A percentile compares a stretch with the other conserved stretches of the same genome.
Conservation (phyloP, 1,140 invertebrate genomes). For the Calosoma granatense region DNA sequence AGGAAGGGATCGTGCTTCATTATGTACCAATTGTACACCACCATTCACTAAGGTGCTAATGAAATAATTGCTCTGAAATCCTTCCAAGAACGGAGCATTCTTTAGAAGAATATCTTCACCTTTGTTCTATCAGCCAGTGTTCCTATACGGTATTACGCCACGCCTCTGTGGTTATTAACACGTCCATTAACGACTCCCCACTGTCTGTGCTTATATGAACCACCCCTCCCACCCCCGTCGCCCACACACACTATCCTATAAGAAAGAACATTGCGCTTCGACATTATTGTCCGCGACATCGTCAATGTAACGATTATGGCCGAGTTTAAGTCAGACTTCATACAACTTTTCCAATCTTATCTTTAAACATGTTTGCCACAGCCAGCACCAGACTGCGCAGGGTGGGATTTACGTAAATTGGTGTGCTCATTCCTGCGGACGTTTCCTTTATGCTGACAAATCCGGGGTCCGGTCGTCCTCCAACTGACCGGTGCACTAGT, state of each 20-base stretch:
- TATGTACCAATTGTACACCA: no score
- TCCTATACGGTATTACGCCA: no score
- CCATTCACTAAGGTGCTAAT: no score
- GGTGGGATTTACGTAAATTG: constrained; percentile 42
- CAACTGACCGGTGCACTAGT: constrained; percentile 15
- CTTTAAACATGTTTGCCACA: constrained; percentile 32
- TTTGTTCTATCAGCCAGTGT: no score
- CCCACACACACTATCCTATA: no score
- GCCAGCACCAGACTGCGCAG: neutral
- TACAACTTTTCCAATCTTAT: constrained; percentile 47
- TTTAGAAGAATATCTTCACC: no score
- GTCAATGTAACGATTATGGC: constrained; percentile 34
- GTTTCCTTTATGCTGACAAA: constrained; percentile 11
- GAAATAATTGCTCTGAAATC: no score
- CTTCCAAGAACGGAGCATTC: no score
- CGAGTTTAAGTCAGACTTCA: constrained; percentile 38
- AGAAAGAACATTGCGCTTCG: no score
- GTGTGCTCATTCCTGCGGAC: constrained; percentile 18
- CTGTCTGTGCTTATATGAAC: no score
- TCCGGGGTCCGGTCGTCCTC: constrained; percentile 15
- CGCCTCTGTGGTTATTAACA: neutral
- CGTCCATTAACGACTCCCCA: neutral
- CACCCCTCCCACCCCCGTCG: no score
- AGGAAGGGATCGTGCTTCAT: no score
- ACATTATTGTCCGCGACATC: constrained; percentile 8